Evolutionary conservation across 2,797 vertebrate genomes (phyloP).

Genomic region (Sebastiscus albofasciatus): DNA sequence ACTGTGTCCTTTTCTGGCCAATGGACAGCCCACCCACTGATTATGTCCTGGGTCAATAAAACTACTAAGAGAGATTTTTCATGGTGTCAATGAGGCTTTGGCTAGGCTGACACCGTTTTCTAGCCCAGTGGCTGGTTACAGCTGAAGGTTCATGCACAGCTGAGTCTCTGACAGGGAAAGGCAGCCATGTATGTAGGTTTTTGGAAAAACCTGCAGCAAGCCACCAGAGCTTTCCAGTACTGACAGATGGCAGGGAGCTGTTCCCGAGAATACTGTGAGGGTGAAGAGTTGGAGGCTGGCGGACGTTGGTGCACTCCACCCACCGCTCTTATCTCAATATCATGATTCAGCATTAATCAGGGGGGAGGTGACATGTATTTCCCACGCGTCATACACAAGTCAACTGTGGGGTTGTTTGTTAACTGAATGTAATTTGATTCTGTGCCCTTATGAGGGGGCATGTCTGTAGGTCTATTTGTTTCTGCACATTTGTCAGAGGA

Average conservation of each 20-base stretch:
- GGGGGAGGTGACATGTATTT: constrained; percentile 31
- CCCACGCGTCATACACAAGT: constrained; percentile 18
- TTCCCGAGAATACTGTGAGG: constrained; percentile 57
- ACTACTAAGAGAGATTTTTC: constrained; percentile 68
- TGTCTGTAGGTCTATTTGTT: constrained; percentile 15
- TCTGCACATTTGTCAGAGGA: constrained; percentile 37
- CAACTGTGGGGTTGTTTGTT: constrained; percentile 32
- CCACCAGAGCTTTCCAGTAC: constrained; percentile 74
- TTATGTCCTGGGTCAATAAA: constrained; percentile 69
- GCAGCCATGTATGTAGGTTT: constrained; percentile 72
- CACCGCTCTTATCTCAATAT: constrained; percentile 46
- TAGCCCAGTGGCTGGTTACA: constrained; percentile 65
- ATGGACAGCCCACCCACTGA: constrained; percentile 49
- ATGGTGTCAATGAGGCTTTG: constrained; percentile 72
- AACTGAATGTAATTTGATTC: constrained; percentile 24
- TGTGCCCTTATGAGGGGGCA: constrained; percentile 9
- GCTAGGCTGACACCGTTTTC: constrained; percentile 52
- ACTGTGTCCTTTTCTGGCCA: constrained; percentile 42
- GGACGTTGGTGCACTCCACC: constrained; percentile 23
- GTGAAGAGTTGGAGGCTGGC: constrained; percentile 42
- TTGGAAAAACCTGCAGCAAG: constrained; percentile 70
- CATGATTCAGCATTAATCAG: constrained; percentile 73
- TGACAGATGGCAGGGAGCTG: constrained; percentile 80
- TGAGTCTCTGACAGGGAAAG: constrained; percentile 72
- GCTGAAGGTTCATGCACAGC: constrained; percentile 73